Evolutionary conservation across 1,140 invertebrate species (phyloP).

Genomic region (Oncopeltus fasciatus): DNA sequence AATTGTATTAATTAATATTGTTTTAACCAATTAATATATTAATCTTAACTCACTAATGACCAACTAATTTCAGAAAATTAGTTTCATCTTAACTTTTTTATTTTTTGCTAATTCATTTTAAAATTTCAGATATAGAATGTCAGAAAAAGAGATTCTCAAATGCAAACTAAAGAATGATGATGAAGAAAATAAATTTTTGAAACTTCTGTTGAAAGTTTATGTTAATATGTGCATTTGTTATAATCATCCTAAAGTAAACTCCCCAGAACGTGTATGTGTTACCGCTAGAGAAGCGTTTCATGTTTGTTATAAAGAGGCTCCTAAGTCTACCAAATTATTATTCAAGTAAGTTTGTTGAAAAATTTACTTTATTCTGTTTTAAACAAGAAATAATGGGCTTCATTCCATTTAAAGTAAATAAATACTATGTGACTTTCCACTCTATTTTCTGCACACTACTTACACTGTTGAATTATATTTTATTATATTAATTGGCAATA

Average conservation of each 20-base stretch:
- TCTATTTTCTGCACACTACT: too few relatives aligned
- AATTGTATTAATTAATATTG: too few relatives aligned
- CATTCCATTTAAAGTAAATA: too few relatives aligned
- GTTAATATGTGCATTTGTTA: conserved; percentile 12
- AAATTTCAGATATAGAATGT: conserved; percentile 11
- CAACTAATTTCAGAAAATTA: too few relatives aligned
- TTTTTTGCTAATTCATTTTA: not conserved
- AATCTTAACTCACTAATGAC: too few relatives aligned
- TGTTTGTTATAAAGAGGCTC: not conserved
- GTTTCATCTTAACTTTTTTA: not conserved
- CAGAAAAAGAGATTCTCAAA: not conserved
- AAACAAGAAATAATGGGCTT: too few relatives aligned
- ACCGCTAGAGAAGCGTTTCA: conserved; percentile 4
- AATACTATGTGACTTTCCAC: too few relatives aligned
- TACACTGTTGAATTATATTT: too few relatives aligned
- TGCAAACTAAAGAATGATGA: conserved; percentile 1
- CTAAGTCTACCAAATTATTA: conserved; percentile 1
- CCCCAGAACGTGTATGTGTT: conserved; percentile 14
- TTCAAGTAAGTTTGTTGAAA: too few relatives aligned
- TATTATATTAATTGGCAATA: too few relatives aligned
- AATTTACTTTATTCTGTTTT: too few relatives aligned
- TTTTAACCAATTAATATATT: too few relatives aligned
- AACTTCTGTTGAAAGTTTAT: conserved; percentile 17
- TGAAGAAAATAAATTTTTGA: conserved; percentile 10
- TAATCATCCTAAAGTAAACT: conserved; percentile 5